Evolutionary conservation across 2,113 vertebrate genomes (phyloP).

Genomic region (Petrocephalus zakoni): DNA sequence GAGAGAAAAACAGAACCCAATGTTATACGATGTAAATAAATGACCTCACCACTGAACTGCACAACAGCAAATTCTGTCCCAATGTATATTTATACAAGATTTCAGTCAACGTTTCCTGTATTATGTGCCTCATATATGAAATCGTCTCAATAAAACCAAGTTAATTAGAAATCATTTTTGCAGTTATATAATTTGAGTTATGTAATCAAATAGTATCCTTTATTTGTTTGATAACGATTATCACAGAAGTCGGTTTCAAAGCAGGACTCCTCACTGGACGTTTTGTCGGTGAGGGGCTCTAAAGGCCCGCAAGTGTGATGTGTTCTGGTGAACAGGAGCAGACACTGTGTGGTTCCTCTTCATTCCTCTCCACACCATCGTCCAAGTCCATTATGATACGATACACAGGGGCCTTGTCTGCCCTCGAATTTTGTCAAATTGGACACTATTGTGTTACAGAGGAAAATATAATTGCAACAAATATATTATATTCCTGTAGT

Average conservation of each 20-base stretch:
- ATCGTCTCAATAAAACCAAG: not conserved
- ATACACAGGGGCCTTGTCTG: not conserved
- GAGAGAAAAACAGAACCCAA: not conserved
- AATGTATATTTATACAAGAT: not conserved
- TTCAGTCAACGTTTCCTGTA: not conserved
- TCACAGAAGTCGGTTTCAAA: not conserved
- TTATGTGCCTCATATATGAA: not conserved
- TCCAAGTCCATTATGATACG: not conserved
- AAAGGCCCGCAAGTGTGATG: constrained; percentile 37
- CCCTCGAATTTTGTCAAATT: not conserved
- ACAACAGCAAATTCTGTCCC: not conserved
- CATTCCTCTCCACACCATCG: constrained; percentile 15
- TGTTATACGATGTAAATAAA: not conserved
- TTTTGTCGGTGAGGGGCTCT: constrained; percentile 24
- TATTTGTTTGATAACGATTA: constrained; percentile 2
- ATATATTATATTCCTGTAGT: not conserved
- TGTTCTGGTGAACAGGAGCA: constrained; percentile 11
- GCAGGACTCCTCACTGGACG: not conserved
- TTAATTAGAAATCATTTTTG: not conserved
- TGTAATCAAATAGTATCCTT: not conserved
- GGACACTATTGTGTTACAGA: not conserved
- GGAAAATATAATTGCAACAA: not conserved
- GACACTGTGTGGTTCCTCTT: constrained; percentile 29
- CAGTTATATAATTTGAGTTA: not conserved
- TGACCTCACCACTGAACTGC: too few species aligned